A percentile compares a stretch with the other conserved stretches of the same genome.
These are phyloP conservation scores for Amiota mariae DNA, from an alignment of 2,888 invertebrate species.

Conservation along the genomic window DNA sequence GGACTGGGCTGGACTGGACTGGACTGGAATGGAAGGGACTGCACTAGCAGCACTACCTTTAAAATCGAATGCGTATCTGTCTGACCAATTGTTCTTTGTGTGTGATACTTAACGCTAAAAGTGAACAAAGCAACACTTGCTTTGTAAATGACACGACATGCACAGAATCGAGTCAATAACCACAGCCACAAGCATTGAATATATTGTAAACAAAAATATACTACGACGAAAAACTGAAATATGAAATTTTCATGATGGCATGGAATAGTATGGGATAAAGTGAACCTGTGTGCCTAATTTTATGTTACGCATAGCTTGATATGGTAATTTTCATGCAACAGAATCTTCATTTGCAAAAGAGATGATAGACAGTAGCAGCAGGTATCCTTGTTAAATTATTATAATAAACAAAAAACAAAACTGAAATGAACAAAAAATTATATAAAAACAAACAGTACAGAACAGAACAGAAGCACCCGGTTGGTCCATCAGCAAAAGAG, in stretches of 20 bases:
- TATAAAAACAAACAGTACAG: too few relatives aligned
- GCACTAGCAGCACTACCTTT: background rate
- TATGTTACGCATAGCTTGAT: background rate
- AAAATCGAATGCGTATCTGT: background rate
- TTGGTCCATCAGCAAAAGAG: too few relatives aligned
- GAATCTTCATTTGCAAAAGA: too few relatives aligned
- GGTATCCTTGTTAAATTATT: too few relatives aligned
- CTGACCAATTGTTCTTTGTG: constrained; percentile 42
- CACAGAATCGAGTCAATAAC: constrained; percentile 22
- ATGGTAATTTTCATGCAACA: too few relatives aligned
- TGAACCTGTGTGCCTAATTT: background rate
- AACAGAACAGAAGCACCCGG: too few relatives aligned
- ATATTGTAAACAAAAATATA: constrained; percentile 50
- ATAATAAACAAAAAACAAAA: too few relatives aligned
- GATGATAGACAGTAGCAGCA: too few relatives aligned
- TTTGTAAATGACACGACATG: constrained; percentile 56
- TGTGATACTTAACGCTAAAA: constrained; percentile 72
- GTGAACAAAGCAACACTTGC: constrained; percentile 72
- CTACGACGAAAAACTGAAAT: constrained; percentile 64
- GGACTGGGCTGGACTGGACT: too few relatives aligned
- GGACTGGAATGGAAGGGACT: background rate
- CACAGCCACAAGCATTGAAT: background rate
- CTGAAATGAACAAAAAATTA: too few relatives aligned
- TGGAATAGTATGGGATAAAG: background rate
- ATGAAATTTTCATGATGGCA: constrained; percentile 44